Conservation (phyloP, 2,113 vertebrate genomes). For the Corythoichthys haematopterus region DNA sequence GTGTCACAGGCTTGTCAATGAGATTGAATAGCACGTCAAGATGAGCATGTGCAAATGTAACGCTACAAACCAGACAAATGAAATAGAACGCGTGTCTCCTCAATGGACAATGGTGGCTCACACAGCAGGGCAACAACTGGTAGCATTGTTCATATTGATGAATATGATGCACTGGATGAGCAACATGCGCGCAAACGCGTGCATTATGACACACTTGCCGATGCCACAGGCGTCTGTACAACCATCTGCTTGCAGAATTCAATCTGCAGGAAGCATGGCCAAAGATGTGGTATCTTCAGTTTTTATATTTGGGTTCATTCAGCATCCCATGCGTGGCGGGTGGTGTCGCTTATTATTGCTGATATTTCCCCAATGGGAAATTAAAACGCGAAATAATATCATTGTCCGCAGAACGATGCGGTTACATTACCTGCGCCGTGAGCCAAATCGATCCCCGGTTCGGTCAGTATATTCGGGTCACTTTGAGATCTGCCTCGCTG, state of each 20-base stretch:
- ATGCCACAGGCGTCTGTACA: conserved; percentile 9
- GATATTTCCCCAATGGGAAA: not conserved
- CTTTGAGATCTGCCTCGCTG: conserved; percentile 93
- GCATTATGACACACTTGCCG: conserved; percentile 2
- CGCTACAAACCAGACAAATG: not conserved
- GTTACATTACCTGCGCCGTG: conserved; percentile 78
- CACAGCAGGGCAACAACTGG: conserved; percentile 27
- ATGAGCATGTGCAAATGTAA: conserved; percentile 22
- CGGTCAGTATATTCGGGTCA: conserved; percentile 91
- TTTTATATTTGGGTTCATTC: not conserved
- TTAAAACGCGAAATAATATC: not conserved
- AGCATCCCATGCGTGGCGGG: not conserved
- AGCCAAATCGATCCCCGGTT: conserved; percentile 75
- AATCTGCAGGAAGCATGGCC: not conserved
- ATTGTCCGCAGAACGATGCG: not conserved
- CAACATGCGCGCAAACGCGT: conserved; percentile 8
- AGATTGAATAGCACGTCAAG: conserved; percentile 8
- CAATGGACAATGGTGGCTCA: conserved; percentile 15
- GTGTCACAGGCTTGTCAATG: conserved; percentile 32
- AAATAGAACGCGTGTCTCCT: conserved; percentile 11
- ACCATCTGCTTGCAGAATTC: not conserved
- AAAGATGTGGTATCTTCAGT: not conserved
- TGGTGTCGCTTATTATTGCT: not conserved
- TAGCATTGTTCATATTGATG: conserved; percentile 26
- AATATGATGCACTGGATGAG: not conserved